phyloP scores from a whole-genome alignment of 2,797 vertebrate species.

The Xerus rutilus region DNA sequence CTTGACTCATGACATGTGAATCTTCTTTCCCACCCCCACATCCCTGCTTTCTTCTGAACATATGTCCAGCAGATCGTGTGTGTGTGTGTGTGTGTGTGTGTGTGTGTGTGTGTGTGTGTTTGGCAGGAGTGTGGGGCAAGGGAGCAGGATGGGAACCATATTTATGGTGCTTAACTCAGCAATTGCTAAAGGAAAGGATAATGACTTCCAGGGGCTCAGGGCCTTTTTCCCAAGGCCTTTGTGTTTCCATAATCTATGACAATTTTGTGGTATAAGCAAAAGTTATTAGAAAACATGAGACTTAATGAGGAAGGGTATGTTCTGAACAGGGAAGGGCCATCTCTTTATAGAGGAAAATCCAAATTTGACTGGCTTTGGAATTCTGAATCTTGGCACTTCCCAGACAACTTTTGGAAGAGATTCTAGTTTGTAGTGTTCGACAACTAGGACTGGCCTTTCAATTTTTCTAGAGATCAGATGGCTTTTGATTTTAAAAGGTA shows the following conservation, averaged over 20 bases:
- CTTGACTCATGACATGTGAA: slow-evolving; percentile 85
- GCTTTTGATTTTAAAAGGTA: slow-evolving; percentile 57
- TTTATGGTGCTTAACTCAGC: slow-evolving; percentile 88
- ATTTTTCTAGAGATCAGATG: slow-evolving; percentile 33
- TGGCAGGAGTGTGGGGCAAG: background rate
- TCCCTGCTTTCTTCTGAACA: slow-evolving; percentile 82
- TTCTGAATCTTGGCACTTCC: slow-evolving; percentile 58
- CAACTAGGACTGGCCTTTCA: background rate
- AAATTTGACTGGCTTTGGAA: slow-evolving; percentile 59
- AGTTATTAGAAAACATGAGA: slow-evolving; percentile 78
- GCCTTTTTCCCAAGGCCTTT: slow-evolving; percentile 80
- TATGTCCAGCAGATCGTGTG: slow-evolving; percentile 88
- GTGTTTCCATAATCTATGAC: slow-evolving; percentile 77
- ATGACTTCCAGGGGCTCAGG: slow-evolving; percentile 86
- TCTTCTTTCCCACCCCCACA: slow-evolving; percentile 75
- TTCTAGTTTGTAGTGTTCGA: background rate
- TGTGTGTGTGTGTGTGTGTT: background rate
- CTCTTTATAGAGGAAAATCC: slow-evolving; percentile 61
- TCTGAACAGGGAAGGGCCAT: slow-evolving; percentile 28
- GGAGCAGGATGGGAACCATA: slow-evolving; percentile 84
- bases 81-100: slow-evolving; percentile 19
- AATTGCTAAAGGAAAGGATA: slow-evolving; percentile 87
- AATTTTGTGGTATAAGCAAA: slow-evolving; percentile 84
- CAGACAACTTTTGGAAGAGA: slow-evolving; percentile 33
- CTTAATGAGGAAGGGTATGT: slow-evolving; percentile 68